Conservation (phyloP, 1,140 invertebrate species). For the Wasmannia auropunctata region DNA sequence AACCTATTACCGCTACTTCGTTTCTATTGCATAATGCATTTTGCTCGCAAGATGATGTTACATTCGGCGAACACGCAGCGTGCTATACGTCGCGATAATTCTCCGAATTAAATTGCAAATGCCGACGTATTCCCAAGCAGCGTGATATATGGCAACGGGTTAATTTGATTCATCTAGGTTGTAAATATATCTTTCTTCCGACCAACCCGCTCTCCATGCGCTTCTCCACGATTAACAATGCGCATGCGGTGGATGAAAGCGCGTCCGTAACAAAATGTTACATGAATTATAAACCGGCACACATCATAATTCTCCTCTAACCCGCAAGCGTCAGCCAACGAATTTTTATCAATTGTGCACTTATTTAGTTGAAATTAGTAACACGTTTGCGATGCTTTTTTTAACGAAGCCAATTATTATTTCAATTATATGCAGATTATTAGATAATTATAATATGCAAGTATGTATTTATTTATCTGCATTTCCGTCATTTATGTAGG, state of each 20-base stretch:
- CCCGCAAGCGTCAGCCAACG: neutral
- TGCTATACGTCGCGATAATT: conserved; percentile 59
- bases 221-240: conserved; percentile 67
- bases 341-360: neutral
- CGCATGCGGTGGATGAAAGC: conserved; percentile 57
- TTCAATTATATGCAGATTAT: neutral
- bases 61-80: conserved; percentile 52
- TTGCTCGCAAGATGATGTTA: conserved; percentile 55
- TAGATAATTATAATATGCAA: neutral
- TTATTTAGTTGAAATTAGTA: neutral
- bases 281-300: conserved; percentile 63
- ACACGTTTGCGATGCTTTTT: neutral
- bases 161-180: conserved; percentile 69
- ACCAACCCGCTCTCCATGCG: conserved; percentile 21
- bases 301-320: conserved; percentile 4
- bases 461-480: neutral
- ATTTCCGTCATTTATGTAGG: neutral
- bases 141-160: conserved; percentile 61
- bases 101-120: conserved; percentile 70
- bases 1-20: conserved; percentile 53
- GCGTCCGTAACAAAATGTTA: conserved; percentile 60
- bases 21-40: conserved; percentile 61
- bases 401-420: neutral
- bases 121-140: conserved; percentile 67
- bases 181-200: conserved; percentile 59